Conservation (phyloP, 2,888 invertebrate species). For the Busseola fusca region DNA sequence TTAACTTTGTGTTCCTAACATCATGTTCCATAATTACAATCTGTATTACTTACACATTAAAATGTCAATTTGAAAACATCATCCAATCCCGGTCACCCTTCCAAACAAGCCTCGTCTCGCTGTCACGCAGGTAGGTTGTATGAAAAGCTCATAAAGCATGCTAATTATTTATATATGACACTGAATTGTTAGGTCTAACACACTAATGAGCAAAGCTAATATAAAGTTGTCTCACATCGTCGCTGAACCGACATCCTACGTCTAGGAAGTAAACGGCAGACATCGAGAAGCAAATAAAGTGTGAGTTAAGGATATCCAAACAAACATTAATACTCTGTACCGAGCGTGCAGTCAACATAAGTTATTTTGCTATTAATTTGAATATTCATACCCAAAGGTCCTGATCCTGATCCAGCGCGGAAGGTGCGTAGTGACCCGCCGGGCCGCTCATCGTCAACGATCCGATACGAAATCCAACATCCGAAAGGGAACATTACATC, state of each 20-base stretch:
- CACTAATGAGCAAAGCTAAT: slow-evolving; percentile 77
- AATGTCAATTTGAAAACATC: slow-evolving; percentile 58
- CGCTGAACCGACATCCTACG: slow-evolving; percentile 66
- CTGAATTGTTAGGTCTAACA: slow-evolving; percentile 74
- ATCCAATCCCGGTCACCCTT: slow-evolving; percentile 45
- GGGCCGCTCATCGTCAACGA: slow-evolving; percentile 56
- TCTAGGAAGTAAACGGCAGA: slow-evolving; percentile 69
- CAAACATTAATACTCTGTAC: slow-evolving; percentile 75
- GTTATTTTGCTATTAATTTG: slow-evolving; percentile 84
- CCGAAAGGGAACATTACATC: slow-evolving; percentile 68
- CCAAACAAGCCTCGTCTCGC: slow-evolving; percentile 42
- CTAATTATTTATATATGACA: slow-evolving; percentile 71
- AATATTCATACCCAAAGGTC: slow-evolving; percentile 87
- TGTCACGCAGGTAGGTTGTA: slow-evolving; percentile 61
- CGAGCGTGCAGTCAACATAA: slow-evolving; percentile 86
- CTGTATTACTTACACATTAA: slow-evolving; percentile 42
- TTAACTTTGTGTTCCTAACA: slow-evolving; percentile 59
- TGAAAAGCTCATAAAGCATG: slow-evolving; percentile 77
- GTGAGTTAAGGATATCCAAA: slow-evolving; percentile 81
- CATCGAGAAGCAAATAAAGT: slow-evolving; percentile 82
- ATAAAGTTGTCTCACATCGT: slow-evolving; percentile 58
- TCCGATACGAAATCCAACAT: slow-evolving; percentile 66
- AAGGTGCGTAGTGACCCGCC: slow-evolving; percentile 42
- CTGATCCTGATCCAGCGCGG: slow-evolving; percentile 69
- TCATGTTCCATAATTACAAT: slow-evolving; percentile 51